Base-by-base conservation (phyloP, 2,113 vertebrate genomes). In the Ranitomeya variabilis region DNA sequence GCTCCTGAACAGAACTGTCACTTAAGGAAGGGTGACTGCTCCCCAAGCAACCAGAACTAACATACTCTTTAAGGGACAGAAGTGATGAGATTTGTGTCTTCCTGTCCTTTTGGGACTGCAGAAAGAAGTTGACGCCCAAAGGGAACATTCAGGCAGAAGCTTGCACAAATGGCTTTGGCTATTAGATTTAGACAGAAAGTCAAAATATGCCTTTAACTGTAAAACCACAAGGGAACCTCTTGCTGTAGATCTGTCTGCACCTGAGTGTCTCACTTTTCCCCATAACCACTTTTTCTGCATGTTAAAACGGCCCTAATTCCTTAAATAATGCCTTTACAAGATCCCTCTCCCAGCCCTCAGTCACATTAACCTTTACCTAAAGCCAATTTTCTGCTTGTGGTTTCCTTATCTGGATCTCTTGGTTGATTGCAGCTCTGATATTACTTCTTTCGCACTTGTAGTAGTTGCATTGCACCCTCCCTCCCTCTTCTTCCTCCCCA, bases 321-420 rank as follows among this genome's bases (percentile, higher is more conserved):
- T 78, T 52, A 79, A 51, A 54, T 37, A 54, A 66, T 26, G 57
- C 60, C 60, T n/a, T 4, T 23, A n/a, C 4, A 23, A 21, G 85
- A 14, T 7, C 26, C 15, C 51, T 31, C 18, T 66, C 18, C n/a
- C 52, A 16, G 23, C 14, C 55, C 71, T 21, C 26, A 81, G 64
- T 14, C 8, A 54, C 79, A 59, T 87, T 87, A 73, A 87, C 54
- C 52, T 87, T 62, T 60, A 73, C 67, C 79, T 23, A 73, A 45
- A 26, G 66, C 79, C 82, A 15, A 80, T 74, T 82, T 87, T 74
- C 19, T 51, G 67, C 66, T 73, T 62, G 26, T 66, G 18, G 52
- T 80, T 81, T 82, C 37, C 55, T 59, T 74, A 82, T 60, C 86
- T 81, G 86, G 19, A 59, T 87, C 62, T 69, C 51, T 18, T 69